Percentiles rank a stretch among this genome's conserved stretches.
These are phyloP conservation scores for Ptilodon capucinus DNA, from an alignment of 2,888 invertebrate species.

Conservation along the genomic window DNA sequence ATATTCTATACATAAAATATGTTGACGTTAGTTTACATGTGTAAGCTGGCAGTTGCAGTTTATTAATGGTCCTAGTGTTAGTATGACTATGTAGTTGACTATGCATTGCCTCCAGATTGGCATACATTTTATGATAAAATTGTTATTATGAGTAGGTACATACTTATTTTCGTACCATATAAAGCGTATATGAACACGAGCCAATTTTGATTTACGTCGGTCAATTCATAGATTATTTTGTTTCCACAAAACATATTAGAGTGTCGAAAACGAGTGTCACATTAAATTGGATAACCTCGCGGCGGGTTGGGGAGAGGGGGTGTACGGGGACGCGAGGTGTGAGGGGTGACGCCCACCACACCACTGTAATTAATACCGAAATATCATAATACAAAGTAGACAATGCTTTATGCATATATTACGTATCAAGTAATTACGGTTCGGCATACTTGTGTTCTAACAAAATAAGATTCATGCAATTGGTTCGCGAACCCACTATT, in stretches of 20 bases:
- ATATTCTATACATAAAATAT: too few relatives aligned
- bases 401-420: constrained; percentile 2
- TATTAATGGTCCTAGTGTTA: too few relatives aligned
- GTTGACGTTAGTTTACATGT: too few relatives aligned
- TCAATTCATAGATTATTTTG: constrained; percentile 1
- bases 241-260: constrained; percentile 6
- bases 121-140: too few relatives aligned
- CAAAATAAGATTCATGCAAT: not conserved
- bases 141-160: too few relatives aligned
- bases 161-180: too few relatives aligned
- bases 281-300: constrained; percentile 19
- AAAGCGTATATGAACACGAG: not conserved
- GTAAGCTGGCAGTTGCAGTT: too few relatives aligned
- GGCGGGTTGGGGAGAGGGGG: not conserved
- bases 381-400: constrained; percentile 25
- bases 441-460: too few relatives aligned
- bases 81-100: too few relatives aligned
- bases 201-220: not conserved
- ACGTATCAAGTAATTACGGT: too few relatives aligned
- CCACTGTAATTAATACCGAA: constrained; percentile 30
- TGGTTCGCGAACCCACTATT: too few relatives aligned
- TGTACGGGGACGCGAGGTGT: not conserved
- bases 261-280: constrained; percentile 13
- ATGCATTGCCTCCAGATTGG: too few relatives aligned
- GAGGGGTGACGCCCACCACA: constrained; percentile 4